Conservation (phyloP, 2,888 invertebrate genomes). For the Phorcus lineatus region DNA sequence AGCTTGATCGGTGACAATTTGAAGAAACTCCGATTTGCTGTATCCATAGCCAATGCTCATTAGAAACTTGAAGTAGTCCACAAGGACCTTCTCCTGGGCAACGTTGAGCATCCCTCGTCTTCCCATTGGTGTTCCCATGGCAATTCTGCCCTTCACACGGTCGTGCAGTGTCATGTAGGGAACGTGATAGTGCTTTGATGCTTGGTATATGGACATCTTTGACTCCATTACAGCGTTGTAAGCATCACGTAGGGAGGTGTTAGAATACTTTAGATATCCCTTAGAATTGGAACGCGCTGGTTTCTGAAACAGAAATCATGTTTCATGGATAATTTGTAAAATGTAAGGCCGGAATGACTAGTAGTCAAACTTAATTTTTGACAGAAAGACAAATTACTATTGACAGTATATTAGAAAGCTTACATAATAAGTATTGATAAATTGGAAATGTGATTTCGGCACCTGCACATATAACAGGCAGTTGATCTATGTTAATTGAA, state of each 20-base stretch:
- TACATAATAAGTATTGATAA: no score
- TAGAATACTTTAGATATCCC: not conserved
- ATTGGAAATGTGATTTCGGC: no score
- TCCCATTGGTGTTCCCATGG: conserved; percentile 4
- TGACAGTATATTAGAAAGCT: no score
- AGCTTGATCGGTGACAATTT: conserved; percentile 1
- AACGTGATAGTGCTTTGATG: not conserved
- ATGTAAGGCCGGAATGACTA: no score
- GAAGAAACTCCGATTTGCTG: not conserved
- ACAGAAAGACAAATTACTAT: no score
- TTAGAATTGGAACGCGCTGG: not conserved
- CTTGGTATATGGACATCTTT: conserved; percentile 20
- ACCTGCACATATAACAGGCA: no score
- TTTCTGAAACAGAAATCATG: not conserved
- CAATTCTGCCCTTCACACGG: not conserved
- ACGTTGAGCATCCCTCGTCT: not conserved
- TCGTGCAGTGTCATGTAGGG: conserved; percentile 25
- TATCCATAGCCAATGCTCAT: conserved; percentile 17
- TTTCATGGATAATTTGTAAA: no score
- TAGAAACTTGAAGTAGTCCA: conserved; percentile 8
- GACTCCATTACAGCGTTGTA: not conserved
- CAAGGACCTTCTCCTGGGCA: not conserved
- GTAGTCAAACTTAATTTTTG: no score
- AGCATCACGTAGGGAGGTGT: not conserved
- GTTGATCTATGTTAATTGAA: no score